These are phyloP conservation scores for Paratrypauchen microcephalus DNA, from an alignment of 2,797 vertebrate genomes.

Conservation along the genomic window DNA sequence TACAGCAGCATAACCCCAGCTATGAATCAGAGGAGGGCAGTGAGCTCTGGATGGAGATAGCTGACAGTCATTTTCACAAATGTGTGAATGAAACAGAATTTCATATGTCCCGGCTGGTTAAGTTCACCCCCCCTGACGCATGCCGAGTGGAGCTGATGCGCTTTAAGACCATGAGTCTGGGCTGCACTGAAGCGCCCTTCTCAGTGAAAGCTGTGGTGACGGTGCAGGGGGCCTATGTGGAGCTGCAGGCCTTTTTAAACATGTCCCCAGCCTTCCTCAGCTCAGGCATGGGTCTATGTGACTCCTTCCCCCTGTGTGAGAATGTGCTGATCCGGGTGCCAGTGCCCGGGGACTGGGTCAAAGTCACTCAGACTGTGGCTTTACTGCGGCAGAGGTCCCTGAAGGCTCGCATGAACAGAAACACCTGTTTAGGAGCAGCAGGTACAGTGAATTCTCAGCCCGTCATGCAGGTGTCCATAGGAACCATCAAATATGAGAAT, in stretches of 20 bases:
- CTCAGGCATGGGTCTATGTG: conserved; percentile 35
- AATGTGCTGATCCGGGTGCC: conserved; percentile 88
- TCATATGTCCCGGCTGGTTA: conserved; percentile 81
- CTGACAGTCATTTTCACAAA: conserved; percentile 84
- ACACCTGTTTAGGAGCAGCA: conserved; percentile 87
- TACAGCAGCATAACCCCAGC: conserved; percentile 78
- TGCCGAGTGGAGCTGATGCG: conserved; percentile 93
- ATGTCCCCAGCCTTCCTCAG: conserved; percentile 74
- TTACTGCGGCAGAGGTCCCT: conserved; percentile 92
- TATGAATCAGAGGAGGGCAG: conserved; percentile 82
- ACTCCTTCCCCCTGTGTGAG: conserved; percentile 81
- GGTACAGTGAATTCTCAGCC: conserved; percentile 84
- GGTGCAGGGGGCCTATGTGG: conserved; percentile 91
- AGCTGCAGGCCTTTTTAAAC: conserved; percentile 93
- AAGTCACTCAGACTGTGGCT: conserved; percentile 84
- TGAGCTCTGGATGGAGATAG: conserved; percentile 85
- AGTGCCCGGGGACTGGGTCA: conserved; percentile 90
- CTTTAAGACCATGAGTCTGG: conserved; percentile 77
- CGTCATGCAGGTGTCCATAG: conserved; percentile 89
- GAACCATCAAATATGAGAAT: conserved; percentile 94
- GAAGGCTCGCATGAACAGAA: conserved; percentile 94
- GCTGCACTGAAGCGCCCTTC: conserved; percentile 85
- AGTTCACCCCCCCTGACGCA: conserved; percentile 87
- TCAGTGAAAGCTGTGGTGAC: conserved; percentile 87
- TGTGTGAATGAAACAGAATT: conserved; percentile 86